Percentiles rank a stretch among this genome's conserved stretches.
These are phyloP conservation scores for Anableps anableps DNA, from an alignment of 2,797 vertebrate genomes.

Conservation along the genomic window DNA sequence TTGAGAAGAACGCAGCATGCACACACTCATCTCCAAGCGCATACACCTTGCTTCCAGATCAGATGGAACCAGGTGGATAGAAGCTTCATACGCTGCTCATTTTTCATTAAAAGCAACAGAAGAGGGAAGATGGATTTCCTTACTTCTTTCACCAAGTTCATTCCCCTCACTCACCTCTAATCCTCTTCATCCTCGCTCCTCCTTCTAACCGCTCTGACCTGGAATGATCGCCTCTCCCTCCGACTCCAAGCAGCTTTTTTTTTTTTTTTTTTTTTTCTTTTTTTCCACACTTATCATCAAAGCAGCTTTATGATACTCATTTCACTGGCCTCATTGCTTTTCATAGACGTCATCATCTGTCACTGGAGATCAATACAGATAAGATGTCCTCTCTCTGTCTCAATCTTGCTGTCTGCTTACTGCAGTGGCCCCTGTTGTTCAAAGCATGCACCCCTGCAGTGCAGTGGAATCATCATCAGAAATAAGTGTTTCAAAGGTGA, in stretches of 20 bases:
- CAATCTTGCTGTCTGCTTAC: slow-evolving; percentile 9
- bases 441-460: slow-evolving; percentile 20
- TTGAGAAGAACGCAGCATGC: slow-evolving; percentile 42
- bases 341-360: slow-evolving; percentile 64
- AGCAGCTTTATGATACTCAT: slow-evolving; percentile 65
- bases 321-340: slow-evolving; percentile 62
- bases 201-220: slow-evolving; percentile 13
- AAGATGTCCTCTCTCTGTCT: slow-evolving; percentile 23
- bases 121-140: slow-evolving; percentile 57
- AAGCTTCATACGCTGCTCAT: slow-evolving; percentile 50
- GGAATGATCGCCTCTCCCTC: slow-evolving; percentile 26
- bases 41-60: slow-evolving; percentile 39
- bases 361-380: slow-evolving; percentile 63
- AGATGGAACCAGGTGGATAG: slow-evolving; percentile 51
- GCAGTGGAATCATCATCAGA: neutral
- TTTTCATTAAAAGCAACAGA: slow-evolving; percentile 61
- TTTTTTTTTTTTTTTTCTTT: too few species aligned
- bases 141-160: slow-evolving; percentile 45
- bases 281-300: slow-evolving; percentile 58
- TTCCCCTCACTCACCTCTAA: slow-evolving; percentile 45
- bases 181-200: slow-evolving; percentile 17
- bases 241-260: slow-evolving; percentile 27
- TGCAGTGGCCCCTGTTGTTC: slow-evolving; percentile 44
- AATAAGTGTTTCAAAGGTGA: slow-evolving; percentile 6
- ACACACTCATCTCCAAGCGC: slow-evolving; percentile 22